Percentiles rank a stretch among this genome's conserved stretches.
Evolutionary conservation across 1,140 invertebrate genomes (phyloP).

Genomic region (Habropoda laboriosa): DNA sequence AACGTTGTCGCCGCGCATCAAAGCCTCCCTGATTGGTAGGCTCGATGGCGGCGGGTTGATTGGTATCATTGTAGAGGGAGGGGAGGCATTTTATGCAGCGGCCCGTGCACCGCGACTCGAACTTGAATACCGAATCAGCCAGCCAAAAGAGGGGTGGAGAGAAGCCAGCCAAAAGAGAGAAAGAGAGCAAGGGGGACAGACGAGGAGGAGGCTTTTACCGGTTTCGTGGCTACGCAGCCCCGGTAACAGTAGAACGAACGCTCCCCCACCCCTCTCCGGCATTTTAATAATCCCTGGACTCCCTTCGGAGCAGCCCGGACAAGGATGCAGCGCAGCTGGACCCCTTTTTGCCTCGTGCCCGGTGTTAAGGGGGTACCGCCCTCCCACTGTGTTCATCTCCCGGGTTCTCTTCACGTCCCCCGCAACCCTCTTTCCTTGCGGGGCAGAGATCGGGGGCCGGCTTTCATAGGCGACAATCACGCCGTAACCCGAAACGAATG

Average conservation of each 20-base stretch:
- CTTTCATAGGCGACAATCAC: slow-evolving; percentile 45
- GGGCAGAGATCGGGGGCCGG: slow-evolving; percentile 1
- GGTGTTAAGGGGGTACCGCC: slow-evolving; percentile 75
- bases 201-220: slow-evolving; percentile 54
- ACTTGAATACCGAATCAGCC: slow-evolving; percentile 74
- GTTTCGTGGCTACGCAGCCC: slow-evolving; percentile 64
- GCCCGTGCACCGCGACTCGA: slow-evolving; percentile 72
- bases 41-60: slow-evolving; percentile 73
- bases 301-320: slow-evolving; percentile 70
- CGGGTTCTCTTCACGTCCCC: slow-evolving; percentile 34
- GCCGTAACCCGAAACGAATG: slow-evolving; percentile 46
- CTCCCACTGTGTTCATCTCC: slow-evolving; percentile 68
- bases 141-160: slow-evolving; percentile 25
- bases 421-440: not conserved
- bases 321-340: slow-evolving; percentile 71
- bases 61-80: slow-evolving; percentile 78
- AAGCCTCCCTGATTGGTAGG: slow-evolving; percentile 72
- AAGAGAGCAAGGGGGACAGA: slow-evolving; percentile 40
- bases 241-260: slow-evolving; percentile 68
- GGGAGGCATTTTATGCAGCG: slow-evolving; percentile 72
- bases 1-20: slow-evolving; percentile 64
- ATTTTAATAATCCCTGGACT: slow-evolving; percentile 77
- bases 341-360: slow-evolving; percentile 75
- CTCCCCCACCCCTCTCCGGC: slow-evolving; percentile 57
- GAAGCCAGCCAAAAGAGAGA: slow-evolving; percentile 27